Base-by-base conservation (phyloP, 2,888 invertebrate species). In the Mimas tiliae region DNA sequence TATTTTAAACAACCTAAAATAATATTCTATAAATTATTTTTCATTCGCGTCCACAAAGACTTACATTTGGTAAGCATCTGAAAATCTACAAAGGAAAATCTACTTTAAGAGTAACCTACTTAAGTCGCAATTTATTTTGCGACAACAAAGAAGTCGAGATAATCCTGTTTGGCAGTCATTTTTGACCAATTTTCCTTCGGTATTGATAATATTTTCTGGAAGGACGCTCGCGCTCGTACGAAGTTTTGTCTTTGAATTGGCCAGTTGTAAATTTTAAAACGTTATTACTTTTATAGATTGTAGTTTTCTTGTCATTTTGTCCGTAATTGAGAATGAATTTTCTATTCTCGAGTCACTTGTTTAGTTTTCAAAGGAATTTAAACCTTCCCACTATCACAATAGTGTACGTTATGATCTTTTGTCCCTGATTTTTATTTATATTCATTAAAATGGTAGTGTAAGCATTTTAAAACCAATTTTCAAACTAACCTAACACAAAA, bases 191-290 rank as follows among this genome's bases (percentile, higher is more conserved):
- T 89, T 45, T 87, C 84, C 82, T 79, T 80, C 79, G 83, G 80
- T 86, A 88, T 88, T 88, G 88, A 86, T 88, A 90, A 88, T 89
- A 87, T 90, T 87, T 86, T 83, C 84, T 83, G 80, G 76, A 81
- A 76, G 76, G 79, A 77, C 52, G 62, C 52, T 51, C 45, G 45
- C 52, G 62, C 52, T 51, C 45, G 45, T 14, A 45, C n/a, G 27
- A 47, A 21, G 52, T 38, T 42, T 51, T 42, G 51, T 42, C 51
- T 64, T 34, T 64, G 62, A 48, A 14, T 45, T 21, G 45, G 8
- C 27, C 48, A 48, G 62, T 63, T 63, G 27, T 47, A 63, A 47
- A 63, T 63, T 63, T 47, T 47, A 33, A 64, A 33, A 64, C 21
- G 64, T 64, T 53, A 64, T 52, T 47, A n/a, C 27, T 64, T 64